Base-by-base conservation (phyloP, 2,113 vertebrate genomes). In the Mixornis gularis region DNA sequence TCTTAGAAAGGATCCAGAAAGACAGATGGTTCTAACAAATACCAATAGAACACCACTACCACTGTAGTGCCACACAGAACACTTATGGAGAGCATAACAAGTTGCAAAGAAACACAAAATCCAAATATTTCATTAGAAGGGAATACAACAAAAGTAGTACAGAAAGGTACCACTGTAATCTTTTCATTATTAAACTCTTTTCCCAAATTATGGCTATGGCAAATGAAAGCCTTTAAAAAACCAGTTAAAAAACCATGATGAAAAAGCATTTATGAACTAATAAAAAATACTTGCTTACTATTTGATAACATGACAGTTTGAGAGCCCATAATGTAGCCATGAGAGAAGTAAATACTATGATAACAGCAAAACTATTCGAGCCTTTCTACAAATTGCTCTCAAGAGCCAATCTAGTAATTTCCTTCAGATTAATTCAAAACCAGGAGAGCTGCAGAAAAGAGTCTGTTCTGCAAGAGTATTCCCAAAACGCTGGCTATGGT, bases 211-310 rank as follows among this genome's bases (percentile, higher is more conserved):
- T 46, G 24, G 8, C 41, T 49, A 17, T 29, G 21, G 40, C 10
- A 36, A 82, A 64, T 32, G 58, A 85, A 91, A 76, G 13, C 13
- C 64, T 29, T 26, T 43, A 5, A 59, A 63, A 78, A 38, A 12
- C 1, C n/a, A 59, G 58, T 60, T 38, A 6, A 27, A 38, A 38
- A 60, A 12, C 3, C 8, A 25, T 1, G 0, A 76, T 34, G 10
- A 20, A 64, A 91, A 89, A 72, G 5, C 17, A 76, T 18, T 6
- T 18, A 55, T 13, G 15, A 79, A 38, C 21, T 79, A 74, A 48
- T 38, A 59, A 70, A 66, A 78, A 26, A 36, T 21, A 43, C 27
- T 66, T 27, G 29, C 9, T 43, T 74, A 18, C 56, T 74, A 43
- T 72, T 74, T 63, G 43, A 59, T 66, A 78, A 36, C 20, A 36